Conservation (phyloP, 1,140 invertebrate species). For the Ooceraea biroi region DNA sequence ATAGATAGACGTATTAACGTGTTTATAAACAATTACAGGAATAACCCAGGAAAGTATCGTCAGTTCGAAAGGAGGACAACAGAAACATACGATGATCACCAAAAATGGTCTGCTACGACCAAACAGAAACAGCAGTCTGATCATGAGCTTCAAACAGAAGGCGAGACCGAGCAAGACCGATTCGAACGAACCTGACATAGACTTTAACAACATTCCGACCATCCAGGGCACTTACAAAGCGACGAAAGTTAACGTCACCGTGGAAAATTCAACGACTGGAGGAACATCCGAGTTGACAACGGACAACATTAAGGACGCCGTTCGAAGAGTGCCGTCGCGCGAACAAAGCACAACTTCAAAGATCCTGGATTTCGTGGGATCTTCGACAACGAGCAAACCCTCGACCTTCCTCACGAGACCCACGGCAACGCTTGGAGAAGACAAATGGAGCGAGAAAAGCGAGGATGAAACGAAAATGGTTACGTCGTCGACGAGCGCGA, state of each 20-base stretch:
- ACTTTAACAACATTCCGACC: constrained; percentile 83
- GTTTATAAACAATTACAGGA: constrained; percentile 67
- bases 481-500: constrained; percentile 79
- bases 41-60: constrained; percentile 75
- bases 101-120: constrained; percentile 83
- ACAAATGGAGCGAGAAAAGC: constrained; percentile 17
- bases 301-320: not conserved
- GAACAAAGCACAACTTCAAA: constrained; percentile 28
- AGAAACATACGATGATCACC: constrained; percentile 84
- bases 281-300: not conserved
- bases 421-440: not conserved
- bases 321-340: not conserved
- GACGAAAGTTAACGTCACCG: constrained; percentile 79
- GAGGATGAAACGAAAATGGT: constrained; percentile 43
- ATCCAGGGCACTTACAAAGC: constrained; percentile 85
- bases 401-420: not conserved
- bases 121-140: constrained; percentile 80
- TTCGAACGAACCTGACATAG: constrained; percentile 81
- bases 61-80: constrained; percentile 79
- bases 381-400: constrained; percentile 28
- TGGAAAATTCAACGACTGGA: constrained; percentile 23
- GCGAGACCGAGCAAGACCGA: constrained; percentile 83
- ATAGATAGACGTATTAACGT: not conserved
- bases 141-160: constrained; percentile 83
- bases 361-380: not conserved